phyloP scores from a whole-genome alignment of 2,797 vertebrate species.

The Gymnoscopelus braueri region DNA sequence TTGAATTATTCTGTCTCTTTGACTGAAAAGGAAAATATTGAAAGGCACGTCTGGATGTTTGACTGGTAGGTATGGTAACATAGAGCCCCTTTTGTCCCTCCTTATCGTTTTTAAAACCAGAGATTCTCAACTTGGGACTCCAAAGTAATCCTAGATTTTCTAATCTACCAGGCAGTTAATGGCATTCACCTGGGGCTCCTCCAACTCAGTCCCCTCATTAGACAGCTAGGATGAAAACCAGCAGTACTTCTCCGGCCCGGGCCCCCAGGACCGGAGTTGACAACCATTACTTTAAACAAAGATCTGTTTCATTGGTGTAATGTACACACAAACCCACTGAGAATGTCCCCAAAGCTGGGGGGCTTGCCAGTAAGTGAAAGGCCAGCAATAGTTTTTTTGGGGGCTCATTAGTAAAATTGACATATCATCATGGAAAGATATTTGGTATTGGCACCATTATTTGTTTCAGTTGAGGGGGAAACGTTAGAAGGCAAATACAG shows the following conservation, averaged over 20 bases:
- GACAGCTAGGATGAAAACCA: no score
- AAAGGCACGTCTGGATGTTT: constrained; percentile 54
- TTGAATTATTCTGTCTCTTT: constrained; percentile 45
- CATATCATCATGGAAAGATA: constrained; percentile 11
- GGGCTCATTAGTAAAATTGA: background rate
- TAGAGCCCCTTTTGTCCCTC: constrained; percentile 26
- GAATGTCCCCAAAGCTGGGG: no score
- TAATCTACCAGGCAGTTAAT: background rate
- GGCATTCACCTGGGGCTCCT: no score
- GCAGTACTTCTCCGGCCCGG: no score
- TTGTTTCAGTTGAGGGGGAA: constrained; percentile 2
- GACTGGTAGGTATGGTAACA: constrained; percentile 56
- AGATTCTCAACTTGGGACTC: background rate
- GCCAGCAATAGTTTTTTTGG: background rate
- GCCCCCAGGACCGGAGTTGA: no score
- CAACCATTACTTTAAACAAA: no score
- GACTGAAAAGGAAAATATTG: constrained; percentile 63
- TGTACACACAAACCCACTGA: no score
- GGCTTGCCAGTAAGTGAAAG: no score
- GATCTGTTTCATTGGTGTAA: no score
- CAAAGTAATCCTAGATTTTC: background rate
- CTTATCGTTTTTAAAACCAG: constrained; percentile 14
- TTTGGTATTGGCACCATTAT: background rate
- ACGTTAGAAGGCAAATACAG: background rate
- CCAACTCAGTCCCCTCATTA: no score